These are phyloP conservation scores for Ethmia dodecea DNA, from an alignment of 2,888 invertebrate species.

Conservation along the genomic window DNA sequence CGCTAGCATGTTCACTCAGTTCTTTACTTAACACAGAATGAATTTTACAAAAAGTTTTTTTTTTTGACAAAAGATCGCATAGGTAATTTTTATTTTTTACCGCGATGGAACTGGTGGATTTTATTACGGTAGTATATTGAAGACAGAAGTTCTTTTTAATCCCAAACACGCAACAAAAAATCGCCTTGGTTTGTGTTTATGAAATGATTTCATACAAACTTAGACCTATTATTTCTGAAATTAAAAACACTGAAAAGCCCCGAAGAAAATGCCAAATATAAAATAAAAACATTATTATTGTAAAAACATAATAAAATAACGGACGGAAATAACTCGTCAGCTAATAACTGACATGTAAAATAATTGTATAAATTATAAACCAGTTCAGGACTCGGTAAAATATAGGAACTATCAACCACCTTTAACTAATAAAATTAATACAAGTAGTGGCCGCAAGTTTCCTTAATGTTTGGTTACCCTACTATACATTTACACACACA, in stretches of 20 bases:
- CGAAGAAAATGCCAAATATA: constrained; percentile 8
- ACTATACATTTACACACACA: constrained; percentile 38
- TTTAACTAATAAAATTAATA: constrained; percentile 30
- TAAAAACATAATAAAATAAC: constrained; percentile 22
- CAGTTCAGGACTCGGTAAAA: constrained; percentile 17
- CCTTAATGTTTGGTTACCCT: constrained; percentile 23
- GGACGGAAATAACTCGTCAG: constrained; percentile 31
- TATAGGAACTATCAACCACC: constrained; percentile 71
- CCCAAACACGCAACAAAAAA: too few species aligned
- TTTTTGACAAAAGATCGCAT: not conserved
- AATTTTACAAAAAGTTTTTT: constrained; percentile 8
- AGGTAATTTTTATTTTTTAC: too few species aligned
- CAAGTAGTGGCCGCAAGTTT: constrained; percentile 47
- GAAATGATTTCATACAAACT: not conserved
- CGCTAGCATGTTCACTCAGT: constrained; percentile 42
- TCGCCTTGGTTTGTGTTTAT: too few species aligned
- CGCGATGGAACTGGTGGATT: too few species aligned
- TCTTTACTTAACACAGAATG: constrained; percentile 34
- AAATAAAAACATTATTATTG: constrained; percentile 5
- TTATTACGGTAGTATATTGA: too few species aligned
- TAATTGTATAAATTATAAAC: constrained; percentile 15
- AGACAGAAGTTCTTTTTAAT: too few species aligned
- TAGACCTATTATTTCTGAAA: constrained; percentile 7
- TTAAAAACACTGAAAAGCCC: constrained; percentile 1
- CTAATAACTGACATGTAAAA: not conserved